Percentiles rank a stretch among this genome's conserved stretches.
Evolutionary conservation across 1,140 invertebrate species (phyloP).

Genomic region (Neelides sp.): DNA sequence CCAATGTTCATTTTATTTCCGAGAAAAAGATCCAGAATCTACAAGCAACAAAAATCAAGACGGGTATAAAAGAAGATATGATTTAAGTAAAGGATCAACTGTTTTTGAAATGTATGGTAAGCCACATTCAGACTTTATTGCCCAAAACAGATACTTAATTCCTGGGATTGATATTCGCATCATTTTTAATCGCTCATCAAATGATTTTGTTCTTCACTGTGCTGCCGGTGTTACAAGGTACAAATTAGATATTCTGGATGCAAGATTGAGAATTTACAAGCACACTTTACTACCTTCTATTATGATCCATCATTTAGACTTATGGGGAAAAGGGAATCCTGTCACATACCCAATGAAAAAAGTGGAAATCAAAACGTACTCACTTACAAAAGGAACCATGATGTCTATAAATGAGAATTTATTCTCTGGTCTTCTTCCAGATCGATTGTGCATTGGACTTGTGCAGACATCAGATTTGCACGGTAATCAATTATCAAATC

Average conservation of each 20-base stretch:
- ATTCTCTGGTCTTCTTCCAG: conserved; percentile 18
- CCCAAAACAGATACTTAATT: conserved; percentile 15
- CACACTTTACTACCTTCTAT: conserved; percentile 3
- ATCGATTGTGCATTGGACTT: conserved; percentile 18
- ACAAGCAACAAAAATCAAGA: conserved; percentile 26
- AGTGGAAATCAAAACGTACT: conserved; percentile 15
- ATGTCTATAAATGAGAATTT: conserved; percentile 15
- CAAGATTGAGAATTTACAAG: conserved; percentile 8
- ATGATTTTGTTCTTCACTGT: background rate
- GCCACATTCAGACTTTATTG: conserved; percentile 16
- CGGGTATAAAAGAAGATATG: conserved; percentile 28
- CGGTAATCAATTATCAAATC: conserved; percentile 3
- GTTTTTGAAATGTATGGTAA: conserved; percentile 28
- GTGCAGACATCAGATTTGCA: conserved; percentile 16
- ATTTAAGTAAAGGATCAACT: conserved; percentile 24
- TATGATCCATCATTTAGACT: conserved; percentile 7
- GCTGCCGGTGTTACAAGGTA: background rate
- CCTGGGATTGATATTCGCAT: conserved; percentile 15
- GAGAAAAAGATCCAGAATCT: conserved; percentile 33
- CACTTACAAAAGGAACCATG: conserved; percentile 9
- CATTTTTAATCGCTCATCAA: background rate
- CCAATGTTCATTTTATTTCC: no score
- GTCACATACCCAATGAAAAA: conserved; percentile 13
- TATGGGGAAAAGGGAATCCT: conserved; percentile 1
- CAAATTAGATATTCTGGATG: conserved; percentile 10